phyloP scores from a whole-genome alignment of 2,797 vertebrate genomes.

The Sebastiscus albofasciatus region DNA sequence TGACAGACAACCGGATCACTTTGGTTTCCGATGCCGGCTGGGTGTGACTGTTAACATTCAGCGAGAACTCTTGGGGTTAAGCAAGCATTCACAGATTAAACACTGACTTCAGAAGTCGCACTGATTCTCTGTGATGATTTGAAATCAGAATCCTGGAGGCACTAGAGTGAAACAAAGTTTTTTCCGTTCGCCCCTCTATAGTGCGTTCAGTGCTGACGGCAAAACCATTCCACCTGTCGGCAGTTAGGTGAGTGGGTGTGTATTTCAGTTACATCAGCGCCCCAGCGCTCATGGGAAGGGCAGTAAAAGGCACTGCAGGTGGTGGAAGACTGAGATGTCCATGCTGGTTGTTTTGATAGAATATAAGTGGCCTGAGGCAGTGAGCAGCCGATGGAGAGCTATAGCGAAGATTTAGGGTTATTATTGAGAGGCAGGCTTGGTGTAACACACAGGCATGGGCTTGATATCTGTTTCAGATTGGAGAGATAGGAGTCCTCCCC shows the following conservation, averaged over 20 bases:
- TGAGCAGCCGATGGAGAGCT: slow-evolving; percentile 24
- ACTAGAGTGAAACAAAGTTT: slow-evolving; percentile 29
- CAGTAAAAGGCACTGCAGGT: slow-evolving; percentile 53
- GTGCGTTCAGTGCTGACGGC: slow-evolving; percentile 30
- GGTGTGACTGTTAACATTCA: slow-evolving; percentile 44
- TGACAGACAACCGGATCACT: slow-evolving; percentile 58
- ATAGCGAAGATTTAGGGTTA: slow-evolving; percentile 51
- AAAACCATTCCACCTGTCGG: slow-evolving; percentile 39
- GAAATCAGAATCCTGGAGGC: slow-evolving; percentile 46
- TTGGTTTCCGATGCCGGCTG: slow-evolving; percentile 44
- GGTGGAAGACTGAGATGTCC: slow-evolving; percentile 40
- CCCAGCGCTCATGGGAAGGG: slow-evolving; percentile 26
- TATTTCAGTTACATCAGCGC: slow-evolving; percentile 47
- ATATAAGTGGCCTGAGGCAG: slow-evolving; percentile 57
- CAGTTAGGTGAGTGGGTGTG: slow-evolving; percentile 39
- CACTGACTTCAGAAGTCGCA: slow-evolving; percentile 59
- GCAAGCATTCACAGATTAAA: slow-evolving; percentile 67
- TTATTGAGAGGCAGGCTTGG: slow-evolving; percentile 39
- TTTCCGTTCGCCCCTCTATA: neutral
- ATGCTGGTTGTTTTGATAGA: slow-evolving; percentile 49
- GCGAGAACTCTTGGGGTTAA: slow-evolving; percentile 33
- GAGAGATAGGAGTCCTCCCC: slow-evolving; percentile 32
- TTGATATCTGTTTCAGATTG: slow-evolving; percentile 49
- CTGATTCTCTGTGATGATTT: slow-evolving; percentile 57
- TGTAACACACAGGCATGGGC: slow-evolving; percentile 20